phyloP scores from a whole-genome alignment of 92 coral and sea anemone genomes.

The Zoanthus solanderi region DNA sequence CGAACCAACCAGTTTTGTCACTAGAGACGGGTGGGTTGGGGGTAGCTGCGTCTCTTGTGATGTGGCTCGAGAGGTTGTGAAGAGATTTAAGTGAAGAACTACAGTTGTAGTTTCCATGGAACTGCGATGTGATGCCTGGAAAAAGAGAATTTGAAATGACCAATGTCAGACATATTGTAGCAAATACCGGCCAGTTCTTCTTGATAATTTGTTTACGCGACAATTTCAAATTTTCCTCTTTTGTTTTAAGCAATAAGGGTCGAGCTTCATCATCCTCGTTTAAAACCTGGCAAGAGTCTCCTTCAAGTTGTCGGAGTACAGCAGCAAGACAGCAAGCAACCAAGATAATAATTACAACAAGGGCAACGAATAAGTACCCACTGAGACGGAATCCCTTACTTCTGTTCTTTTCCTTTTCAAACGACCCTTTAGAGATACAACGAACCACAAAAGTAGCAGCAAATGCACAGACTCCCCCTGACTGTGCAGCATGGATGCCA shows the following conservation, averaged over 20 bases:
- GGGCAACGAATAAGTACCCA: conserved; percentile 83
- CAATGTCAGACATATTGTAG: conserved; percentile 76
- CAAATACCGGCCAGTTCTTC: conserved; percentile 73
- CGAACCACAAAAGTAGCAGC: conserved; percentile 89
- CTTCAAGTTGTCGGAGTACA: conserved; percentile 48
- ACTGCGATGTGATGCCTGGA: conserved; percentile 91
- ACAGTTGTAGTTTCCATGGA: conserved; percentile 87
- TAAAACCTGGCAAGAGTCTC: neutral
- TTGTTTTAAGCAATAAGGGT: conserved; percentile 50
- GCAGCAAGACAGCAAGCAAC: conserved; percentile 69
- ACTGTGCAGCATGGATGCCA: conserved; percentile 91
- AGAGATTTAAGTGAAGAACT: conserved; percentile 34
- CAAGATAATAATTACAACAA: conserved; percentile 79
- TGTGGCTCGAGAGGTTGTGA: conserved; percentile 7
- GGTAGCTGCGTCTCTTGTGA: conserved; percentile 13
- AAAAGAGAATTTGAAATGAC: conserved; percentile 83
- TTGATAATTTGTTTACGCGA: conserved; percentile 68
- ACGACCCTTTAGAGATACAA: conserved; percentile 90
- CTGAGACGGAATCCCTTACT: conserved; percentile 83
- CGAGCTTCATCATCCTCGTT: conserved; percentile 49
- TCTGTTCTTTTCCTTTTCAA: conserved; percentile 69
- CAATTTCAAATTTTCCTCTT: conserved; percentile 34
- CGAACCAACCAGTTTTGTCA: conserved; percentile 91
- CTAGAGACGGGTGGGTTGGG: conserved; percentile 53
- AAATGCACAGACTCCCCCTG: conserved; percentile 91